These are phyloP conservation scores for Archivesica marissinica DNA, from an alignment of 1,140 invertebrate genomes.

Conservation along the genomic window DNA sequence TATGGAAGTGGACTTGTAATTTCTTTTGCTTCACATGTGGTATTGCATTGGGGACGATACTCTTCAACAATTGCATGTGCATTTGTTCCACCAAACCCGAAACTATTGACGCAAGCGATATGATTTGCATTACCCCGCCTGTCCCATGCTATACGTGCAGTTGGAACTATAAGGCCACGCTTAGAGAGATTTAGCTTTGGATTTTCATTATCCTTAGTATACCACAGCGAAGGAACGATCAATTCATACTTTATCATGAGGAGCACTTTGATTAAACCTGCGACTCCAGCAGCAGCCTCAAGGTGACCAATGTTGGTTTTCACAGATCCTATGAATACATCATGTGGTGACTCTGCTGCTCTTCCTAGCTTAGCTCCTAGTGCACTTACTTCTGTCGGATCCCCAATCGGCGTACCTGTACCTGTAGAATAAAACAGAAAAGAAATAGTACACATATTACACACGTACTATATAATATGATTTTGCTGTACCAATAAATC, in stretches of 20 bases:
- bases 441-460: too few relatives aligned
- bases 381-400: slow-evolving; percentile 66
- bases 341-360: not conserved
- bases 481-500: too few relatives aligned
- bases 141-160: slow-evolving; percentile 47
- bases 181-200: slow-evolving; percentile 69
- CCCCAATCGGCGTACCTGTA: slow-evolving; percentile 70
- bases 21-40: slow-evolving; percentile 73
- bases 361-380: slow-evolving; percentile 15
- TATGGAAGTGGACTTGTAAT: not conserved
- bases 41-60: slow-evolving; percentile 34
- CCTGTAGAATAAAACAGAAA: slow-evolving; percentile 36
- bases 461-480: not conserved
- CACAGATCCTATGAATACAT: slow-evolving; percentile 73
- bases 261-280: slow-evolving; percentile 91
- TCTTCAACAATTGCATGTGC: slow-evolving; percentile 69
- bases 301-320: slow-evolving; percentile 84
- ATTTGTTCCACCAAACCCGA: slow-evolving; percentile 79
- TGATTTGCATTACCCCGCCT: slow-evolving; percentile 79
- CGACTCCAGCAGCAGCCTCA: slow-evolving; percentile 95
- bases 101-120: slow-evolving; percentile 74
- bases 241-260: slow-evolving; percentile 76
- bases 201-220: slow-evolving; percentile 80
- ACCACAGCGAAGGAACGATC: slow-evolving; percentile 72
- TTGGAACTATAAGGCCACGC: slow-evolving; percentile 69